These are phyloP conservation scores for Linnaemya tessellans DNA, from an alignment of 2,888 invertebrate genomes.

Conservation along the genomic window DNA sequence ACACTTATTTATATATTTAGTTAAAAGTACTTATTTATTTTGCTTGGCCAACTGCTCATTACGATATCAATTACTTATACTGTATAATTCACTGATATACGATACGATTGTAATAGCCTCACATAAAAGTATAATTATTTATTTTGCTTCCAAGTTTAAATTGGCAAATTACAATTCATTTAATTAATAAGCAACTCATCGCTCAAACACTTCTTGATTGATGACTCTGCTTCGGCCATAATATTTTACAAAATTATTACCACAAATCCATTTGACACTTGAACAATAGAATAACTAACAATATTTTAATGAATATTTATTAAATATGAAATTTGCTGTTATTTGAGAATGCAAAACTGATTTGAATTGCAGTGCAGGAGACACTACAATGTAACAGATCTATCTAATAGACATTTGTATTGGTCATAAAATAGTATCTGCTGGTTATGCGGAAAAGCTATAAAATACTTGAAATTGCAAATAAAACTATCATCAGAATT, in stretches of 20 bases:
- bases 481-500: slow-evolving; percentile 65
- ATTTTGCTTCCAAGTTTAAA: slow-evolving; percentile 6
- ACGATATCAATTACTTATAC: not conserved
- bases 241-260: slow-evolving; percentile 35
- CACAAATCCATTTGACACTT: not conserved
- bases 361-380: slow-evolving; percentile 26
- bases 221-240: slow-evolving; percentile 56
- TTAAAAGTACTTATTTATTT: not conserved
- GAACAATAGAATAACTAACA: not conserved
- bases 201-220: slow-evolving; percentile 47
- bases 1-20: not conserved
- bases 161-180: slow-evolving; percentile 52
- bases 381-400: slow-evolving; percentile 38
- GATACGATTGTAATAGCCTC: not conserved
- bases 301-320: slow-evolving; percentile 41
- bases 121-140: not conserved
- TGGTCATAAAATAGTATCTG: slow-evolving; percentile 2
- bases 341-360: slow-evolving; percentile 18
- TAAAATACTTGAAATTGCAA: slow-evolving; percentile 63
- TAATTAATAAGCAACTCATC: slow-evolving; percentile 49
- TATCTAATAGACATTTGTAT: slow-evolving; percentile 29
- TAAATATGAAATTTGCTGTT: slow-evolving; percentile 29
- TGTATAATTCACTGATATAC: slow-evolving; percentile 3
- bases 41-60: not conserved
- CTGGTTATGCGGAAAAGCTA: slow-evolving; percentile 35